Percentiles rank a stretch among this genome's conserved stretches.
phyloP scores from a whole-genome alignment of 2,113 vertebrate species.

The Nibea coibor region DNA sequence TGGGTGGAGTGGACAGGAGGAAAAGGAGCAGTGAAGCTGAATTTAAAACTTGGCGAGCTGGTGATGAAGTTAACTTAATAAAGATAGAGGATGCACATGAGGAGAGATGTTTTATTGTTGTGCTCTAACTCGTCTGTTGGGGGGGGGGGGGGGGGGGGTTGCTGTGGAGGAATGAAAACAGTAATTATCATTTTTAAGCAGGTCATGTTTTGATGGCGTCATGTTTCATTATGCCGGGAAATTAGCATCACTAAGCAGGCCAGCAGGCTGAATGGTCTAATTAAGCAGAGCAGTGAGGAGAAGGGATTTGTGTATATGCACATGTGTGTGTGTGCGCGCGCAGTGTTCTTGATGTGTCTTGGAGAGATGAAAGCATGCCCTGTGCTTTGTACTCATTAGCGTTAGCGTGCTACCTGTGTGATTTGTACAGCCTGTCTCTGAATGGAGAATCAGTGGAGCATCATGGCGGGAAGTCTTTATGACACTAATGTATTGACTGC shows the following conservation, averaged over 20 bases:
- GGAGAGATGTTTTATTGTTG: slow-evolving; percentile 22
- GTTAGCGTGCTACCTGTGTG: slow-evolving; percentile 44
- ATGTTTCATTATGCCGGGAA: slow-evolving; percentile 71
- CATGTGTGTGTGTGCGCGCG: slow-evolving; percentile 31
- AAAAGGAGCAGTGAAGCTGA: neutral
- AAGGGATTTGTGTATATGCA: slow-evolving; percentile 15
- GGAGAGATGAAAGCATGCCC: slow-evolving; percentile 28
- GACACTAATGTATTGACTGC: slow-evolving; percentile 16
- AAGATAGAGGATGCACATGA: neutral
- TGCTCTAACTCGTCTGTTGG: slow-evolving; percentile 9
- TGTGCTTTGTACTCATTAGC: slow-evolving; percentile 44
- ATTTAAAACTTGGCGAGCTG: neutral
- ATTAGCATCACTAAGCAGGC: slow-evolving; percentile 73
- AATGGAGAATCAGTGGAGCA: slow-evolving; percentile 46
- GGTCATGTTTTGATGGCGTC: slow-evolving; percentile 71
- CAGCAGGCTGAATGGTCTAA: slow-evolving; percentile 67
- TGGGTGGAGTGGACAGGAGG: neutral
- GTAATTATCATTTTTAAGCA: slow-evolving; percentile 76
- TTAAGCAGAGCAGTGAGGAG: slow-evolving; percentile 59
- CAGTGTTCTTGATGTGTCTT: slow-evolving; percentile 44
- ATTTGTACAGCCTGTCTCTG: slow-evolving; percentile 28
- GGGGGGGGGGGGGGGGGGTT: slow-evolving; percentile 24
- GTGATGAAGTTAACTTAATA: neutral
- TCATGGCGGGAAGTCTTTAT: slow-evolving; percentile 18
- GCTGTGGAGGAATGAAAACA: slow-evolving; percentile 61